phyloP scores from a whole-genome alignment of 2,797 vertebrate species.

The Gymnoscopelus microlampas region DNA sequence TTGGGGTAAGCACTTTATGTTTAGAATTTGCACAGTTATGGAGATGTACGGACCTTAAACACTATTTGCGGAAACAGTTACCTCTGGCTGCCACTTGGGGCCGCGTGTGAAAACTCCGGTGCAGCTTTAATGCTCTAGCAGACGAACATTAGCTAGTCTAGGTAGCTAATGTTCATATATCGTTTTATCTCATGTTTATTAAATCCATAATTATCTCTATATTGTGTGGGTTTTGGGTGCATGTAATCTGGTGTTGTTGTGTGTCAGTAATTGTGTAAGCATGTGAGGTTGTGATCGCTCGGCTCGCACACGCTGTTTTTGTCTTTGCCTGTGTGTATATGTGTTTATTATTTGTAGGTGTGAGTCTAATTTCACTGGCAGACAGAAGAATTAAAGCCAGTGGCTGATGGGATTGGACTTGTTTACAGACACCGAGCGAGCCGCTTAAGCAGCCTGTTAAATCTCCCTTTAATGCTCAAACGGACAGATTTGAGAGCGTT shows the following conservation, averaged over 20 bases:
- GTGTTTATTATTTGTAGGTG: conserved; percentile 4
- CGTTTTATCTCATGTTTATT: too few species aligned
- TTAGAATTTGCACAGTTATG: too few species aligned
- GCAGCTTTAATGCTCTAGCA: too few species aligned
- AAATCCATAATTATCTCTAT: too few species aligned
- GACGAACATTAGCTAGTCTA: too few species aligned
- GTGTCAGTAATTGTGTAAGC: conserved; percentile 49
- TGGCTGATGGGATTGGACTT: conserved; percentile 87
- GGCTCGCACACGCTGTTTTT: too few species aligned
- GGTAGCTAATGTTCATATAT: too few species aligned
- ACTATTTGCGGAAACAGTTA: too few species aligned
- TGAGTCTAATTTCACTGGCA: conserved; percentile 77
- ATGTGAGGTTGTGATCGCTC: neutral
- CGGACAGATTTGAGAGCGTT: conserved; percentile 80
- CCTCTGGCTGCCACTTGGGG: too few species aligned
- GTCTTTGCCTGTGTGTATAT: neutral
- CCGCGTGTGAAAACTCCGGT: too few species aligned
- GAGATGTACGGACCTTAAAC: too few species aligned
- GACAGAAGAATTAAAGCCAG: conserved; percentile 86
- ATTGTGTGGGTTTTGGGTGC: conserved; percentile 39
- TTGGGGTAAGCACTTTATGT: too few species aligned
- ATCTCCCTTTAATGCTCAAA: conserved; percentile 87
- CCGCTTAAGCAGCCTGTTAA: conserved; percentile 86
- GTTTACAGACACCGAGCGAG: conserved; percentile 85
- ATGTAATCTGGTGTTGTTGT: conserved; percentile 38